These are phyloP conservation scores for Lysiphlebus fabarum DNA, from an alignment of 1,140 invertebrate species.

Conservation along the genomic window DNA sequence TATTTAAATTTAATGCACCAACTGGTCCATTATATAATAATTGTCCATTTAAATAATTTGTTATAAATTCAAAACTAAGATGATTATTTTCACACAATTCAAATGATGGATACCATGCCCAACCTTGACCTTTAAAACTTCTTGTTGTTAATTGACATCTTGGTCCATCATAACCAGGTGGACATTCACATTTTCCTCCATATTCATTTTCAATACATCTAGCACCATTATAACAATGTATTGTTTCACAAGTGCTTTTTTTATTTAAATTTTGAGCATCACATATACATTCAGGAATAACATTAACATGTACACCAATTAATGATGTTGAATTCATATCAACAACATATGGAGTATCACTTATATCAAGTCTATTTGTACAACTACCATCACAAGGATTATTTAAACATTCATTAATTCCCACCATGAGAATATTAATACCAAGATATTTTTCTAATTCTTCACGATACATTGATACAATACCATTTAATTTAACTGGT, in stretches of 20 bases:
- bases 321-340: conserved; percentile 95
- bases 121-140: conserved; percentile 87
- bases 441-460: conserved; percentile 91
- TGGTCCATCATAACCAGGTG: conserved; percentile 86
- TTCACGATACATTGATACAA: conserved; percentile 89
- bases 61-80: conserved; percentile 92
- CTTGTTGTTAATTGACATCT: conserved; percentile 93
- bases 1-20: conserved; percentile 82
- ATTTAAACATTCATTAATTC: conserved; percentile 95
- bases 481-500: conserved; percentile 87
- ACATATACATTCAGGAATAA: conserved; percentile 87
- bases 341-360: conserved; percentile 86
- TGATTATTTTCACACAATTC: conserved; percentile 95
- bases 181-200: conserved; percentile 85
- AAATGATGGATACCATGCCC: conserved; percentile 93
- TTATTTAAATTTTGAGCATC: conserved; percentile 87
- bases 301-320: conserved; percentile 86
- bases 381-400: conserved; percentile 94
- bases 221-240: conserved; percentile 92
- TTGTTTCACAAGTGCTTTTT: conserved; percentile 84
- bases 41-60: conserved; percentile 84
- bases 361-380: conserved; percentile 87
- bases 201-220: conserved; percentile 85
- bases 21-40: conserved; percentile 96
- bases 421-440: conserved; percentile 95